Evolutionary conservation across 1,140 invertebrate species (phyloP).

Genomic region (Luehdorfia chinensis): DNA sequence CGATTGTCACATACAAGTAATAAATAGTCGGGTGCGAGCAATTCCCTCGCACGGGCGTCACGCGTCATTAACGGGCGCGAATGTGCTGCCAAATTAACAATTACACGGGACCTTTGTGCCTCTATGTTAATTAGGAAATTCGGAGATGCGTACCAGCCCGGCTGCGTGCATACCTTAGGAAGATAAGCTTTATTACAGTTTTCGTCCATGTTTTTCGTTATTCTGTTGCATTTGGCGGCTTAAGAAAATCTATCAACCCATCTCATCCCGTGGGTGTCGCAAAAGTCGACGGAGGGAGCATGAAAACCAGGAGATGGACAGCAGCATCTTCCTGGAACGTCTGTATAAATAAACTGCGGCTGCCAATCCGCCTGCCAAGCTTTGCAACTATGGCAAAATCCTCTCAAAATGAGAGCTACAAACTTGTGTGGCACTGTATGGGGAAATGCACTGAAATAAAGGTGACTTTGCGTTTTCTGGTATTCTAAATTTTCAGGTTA

Average conservation of each 20-base stretch:
- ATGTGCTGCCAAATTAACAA: slow-evolving; percentile 72
- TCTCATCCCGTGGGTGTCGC: slow-evolving; percentile 7
- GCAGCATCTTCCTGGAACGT: too few species aligned
- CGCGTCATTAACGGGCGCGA: slow-evolving; percentile 62
- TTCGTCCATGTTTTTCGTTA: neutral
- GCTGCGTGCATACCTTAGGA: slow-evolving; percentile 5
- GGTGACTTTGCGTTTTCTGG: too few species aligned
- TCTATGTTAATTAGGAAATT: slow-evolving; percentile 70
- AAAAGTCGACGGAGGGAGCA: too few species aligned
- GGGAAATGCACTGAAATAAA: too few species aligned
- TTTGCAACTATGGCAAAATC: too few species aligned
- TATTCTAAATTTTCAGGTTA: too few species aligned
- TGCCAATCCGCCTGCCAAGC: too few species aligned
- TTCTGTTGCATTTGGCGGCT: neutral
- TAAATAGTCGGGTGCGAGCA: slow-evolving; percentile 60
- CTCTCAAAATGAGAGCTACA: too few species aligned
- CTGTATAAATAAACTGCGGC: too few species aligned
- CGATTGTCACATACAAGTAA: slow-evolving; percentile 55
- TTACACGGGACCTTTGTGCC: slow-evolving; percentile 58
- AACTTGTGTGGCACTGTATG: too few species aligned
- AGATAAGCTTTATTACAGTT: too few species aligned
- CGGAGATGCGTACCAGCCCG: slow-evolving; percentile 21
- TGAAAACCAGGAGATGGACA: too few species aligned
- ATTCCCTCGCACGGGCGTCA: slow-evolving; percentile 50
- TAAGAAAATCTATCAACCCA: neutral